Evolutionary conservation across 2,113 vertebrate species (phyloP), one percentile per base, ranked within the genome.

Genomic region (Sclerurus mexicanus): DNA sequence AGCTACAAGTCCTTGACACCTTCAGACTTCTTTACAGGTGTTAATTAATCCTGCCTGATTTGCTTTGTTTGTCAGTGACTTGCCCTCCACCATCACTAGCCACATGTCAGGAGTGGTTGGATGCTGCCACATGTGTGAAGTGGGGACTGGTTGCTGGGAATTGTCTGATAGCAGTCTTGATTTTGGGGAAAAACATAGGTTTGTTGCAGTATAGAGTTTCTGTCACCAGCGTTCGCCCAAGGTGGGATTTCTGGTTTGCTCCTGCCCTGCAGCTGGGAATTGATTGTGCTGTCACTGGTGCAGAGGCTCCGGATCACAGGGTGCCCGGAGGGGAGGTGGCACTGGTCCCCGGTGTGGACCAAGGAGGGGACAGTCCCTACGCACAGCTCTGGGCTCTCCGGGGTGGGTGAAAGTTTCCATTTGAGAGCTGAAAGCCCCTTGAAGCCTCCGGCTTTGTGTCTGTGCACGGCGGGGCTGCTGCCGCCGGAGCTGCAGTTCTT

Each of bases 401-500:
- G 60, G 17, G 5, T 10, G 56, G 69, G 58, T 14, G 40, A 52
- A 79, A 60, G 74, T 64, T 86, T 47, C 58, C 7, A 3, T 55
- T 9, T 0, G 55, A 71, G 55, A 1, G 0, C 72, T 4, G 35
- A 35, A 60, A 88, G 55, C 79, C 85, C 78, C 53, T 46, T 28
- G 30, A 23, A 66, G 49, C n/a, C 86, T 55, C 53, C 0, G 6
- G 35, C 83, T 81, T 55, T 68, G 73, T 71, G 37, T 33, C 15
- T 0, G 9, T 0, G 0, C 33, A 0, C 33, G 0, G 7, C 2
- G 2, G 78, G 52, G 52, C 81, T 21, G 60, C 62, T 37, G 74
- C 69, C 4, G 66, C 80, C 3, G 63, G 21, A 46, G 55, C 8
- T 95, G 94, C 94, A 92, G 95, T 81, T 90, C 95, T 90, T 66